These are phyloP conservation scores for Xylocopa sonorina DNA, from an alignment of 1,140 invertebrate genomes.

Conservation along the genomic window DNA sequence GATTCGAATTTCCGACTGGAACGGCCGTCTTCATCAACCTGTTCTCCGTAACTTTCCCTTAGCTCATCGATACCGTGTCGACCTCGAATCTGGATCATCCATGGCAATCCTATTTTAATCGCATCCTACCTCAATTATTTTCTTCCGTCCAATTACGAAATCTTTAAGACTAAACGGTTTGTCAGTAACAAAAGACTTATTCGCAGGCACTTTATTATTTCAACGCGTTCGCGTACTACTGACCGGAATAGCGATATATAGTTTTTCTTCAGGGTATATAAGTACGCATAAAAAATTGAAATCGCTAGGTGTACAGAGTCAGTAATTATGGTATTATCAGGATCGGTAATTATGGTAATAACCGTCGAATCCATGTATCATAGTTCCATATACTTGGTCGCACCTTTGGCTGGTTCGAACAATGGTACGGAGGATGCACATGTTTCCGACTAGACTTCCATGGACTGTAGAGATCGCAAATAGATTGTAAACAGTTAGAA, in stretches of 20 bases:
- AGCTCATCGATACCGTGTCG: conserved; percentile 8
- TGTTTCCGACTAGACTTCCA: neutral
- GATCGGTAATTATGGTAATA: neutral
- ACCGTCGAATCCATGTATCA: neutral
- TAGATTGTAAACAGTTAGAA: neutral
- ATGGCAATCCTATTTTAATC: too few relatives aligned
- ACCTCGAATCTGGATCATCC: neutral
- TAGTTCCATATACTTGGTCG: neutral
- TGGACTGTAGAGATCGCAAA: neutral
- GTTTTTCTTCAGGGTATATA: too few relatives aligned
- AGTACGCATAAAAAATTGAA: too few relatives aligned
- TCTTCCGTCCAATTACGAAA: too few relatives aligned
- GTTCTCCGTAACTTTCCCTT: conserved; percentile 16
- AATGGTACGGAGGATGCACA: neutral
- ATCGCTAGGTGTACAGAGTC: too few relatives aligned
- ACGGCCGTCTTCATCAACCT: neutral
- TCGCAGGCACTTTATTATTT: too few relatives aligned
- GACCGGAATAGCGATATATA: too few relatives aligned
- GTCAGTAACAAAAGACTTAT: too few relatives aligned
- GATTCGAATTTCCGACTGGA: conserved; percentile 24
- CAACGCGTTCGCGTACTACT: too few relatives aligned
- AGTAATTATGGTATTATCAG: neutral
- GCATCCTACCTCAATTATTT: too few relatives aligned
- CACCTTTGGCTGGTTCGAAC: neutral
- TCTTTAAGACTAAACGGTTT: too few relatives aligned